Evolutionary conservation across 2,113 vertebrate genomes (phyloP), one percentile per base, ranked within the genome.

Genomic region (Amblyornis subalaris): DNA sequence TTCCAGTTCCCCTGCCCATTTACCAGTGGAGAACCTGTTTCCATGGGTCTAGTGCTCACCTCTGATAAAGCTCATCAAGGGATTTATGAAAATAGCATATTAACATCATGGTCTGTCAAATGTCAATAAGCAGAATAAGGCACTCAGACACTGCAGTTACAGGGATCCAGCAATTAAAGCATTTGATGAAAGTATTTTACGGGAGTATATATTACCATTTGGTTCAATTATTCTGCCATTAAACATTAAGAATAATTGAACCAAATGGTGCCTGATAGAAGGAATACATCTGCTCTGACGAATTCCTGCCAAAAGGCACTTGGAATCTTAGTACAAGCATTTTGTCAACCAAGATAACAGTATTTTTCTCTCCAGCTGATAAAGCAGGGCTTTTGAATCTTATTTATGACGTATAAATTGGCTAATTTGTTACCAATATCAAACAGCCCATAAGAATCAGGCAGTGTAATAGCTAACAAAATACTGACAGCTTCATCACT

Each of bases 211-310:
- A 96, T 95, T 96, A 88, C 89, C 85, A 92, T 96, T 96, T 96
- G n/a, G 54, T 89, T 89, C 95, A 96, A 95, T 97, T 93, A 97
- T 95, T 86, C 89, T 95, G 88, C 84, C 92, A 88, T 96, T 97
- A 96, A 97, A 94, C 89, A 96, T 93, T 96, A 95, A 94, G 73
- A 96, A 96, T 91, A 89, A 96, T 97, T 96, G 96, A 97, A 93
- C 78, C 88, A 96, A 96, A 96, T 94, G 77, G 83, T 93, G 84
- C 89, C 64, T 83, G 73, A 93, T 91, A 96, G 92, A 95, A 97
- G 92, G 60, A 94, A 66, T 95, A 76, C 83, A 93, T 96, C 94
- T 97, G 96, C 71, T 93, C 38, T 91, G 83, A 96, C 96, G 89
- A 95, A 72, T 94, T 93, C 83, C 85, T 94, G 95, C 94, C 94